These are phyloP conservation scores for Pandion haliaetus DNA, from an alignment of 2,113 vertebrate species.

Conservation along the genomic window DNA sequence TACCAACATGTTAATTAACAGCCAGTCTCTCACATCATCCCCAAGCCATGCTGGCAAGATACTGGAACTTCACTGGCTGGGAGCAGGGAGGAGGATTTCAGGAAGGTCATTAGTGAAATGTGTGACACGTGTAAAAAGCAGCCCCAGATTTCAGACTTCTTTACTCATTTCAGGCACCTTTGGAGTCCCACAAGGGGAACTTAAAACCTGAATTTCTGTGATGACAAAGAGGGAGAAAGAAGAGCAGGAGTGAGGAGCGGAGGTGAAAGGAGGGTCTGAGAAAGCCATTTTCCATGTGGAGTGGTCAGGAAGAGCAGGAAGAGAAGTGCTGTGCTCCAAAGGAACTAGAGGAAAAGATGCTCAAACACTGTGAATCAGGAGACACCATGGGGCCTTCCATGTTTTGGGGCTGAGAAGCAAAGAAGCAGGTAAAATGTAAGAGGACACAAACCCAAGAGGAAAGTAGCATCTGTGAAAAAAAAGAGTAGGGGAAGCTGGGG, in stretches of 20 bases:
- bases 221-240: neutral
- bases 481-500: neutral
- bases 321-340: neutral
- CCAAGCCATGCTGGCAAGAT: neutral
- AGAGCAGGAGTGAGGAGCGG: neutral
- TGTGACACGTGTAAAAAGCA: neutral
- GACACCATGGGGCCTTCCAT: accelerated
- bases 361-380: neutral
- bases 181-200: neutral
- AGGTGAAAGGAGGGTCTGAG: neutral
- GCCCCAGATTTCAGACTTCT: neutral
- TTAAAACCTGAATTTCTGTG: neutral
- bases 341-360: neutral
- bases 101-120: neutral
- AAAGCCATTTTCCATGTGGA: neutral
- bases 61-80: neutral
- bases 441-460: neutral
- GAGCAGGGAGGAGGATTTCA: neutral
- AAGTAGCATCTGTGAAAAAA: neutral
- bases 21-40: neutral
- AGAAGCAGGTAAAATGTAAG: neutral
- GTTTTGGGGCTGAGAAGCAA: neutral
- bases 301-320: neutral
- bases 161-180: neutral
- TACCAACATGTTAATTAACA: neutral